These are phyloP conservation scores for Okapia johnstoni DNA, from an alignment of 2,113 vertebrate genomes.

Conservation along the genomic window DNA sequence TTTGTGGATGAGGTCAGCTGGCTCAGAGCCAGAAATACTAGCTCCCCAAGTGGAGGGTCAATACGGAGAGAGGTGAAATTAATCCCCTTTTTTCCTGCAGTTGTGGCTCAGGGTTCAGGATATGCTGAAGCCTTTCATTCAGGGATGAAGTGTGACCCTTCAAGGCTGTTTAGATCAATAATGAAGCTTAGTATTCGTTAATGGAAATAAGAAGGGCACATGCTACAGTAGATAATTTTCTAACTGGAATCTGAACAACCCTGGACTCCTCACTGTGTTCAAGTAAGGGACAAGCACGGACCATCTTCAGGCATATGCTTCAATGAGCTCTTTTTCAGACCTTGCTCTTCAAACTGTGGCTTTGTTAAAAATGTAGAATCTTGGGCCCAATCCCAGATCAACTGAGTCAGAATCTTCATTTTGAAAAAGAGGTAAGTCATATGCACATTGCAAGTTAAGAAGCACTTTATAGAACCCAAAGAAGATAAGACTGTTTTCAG, in stretches of 20 bases:
- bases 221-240: neutral
- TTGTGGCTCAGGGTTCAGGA: constrained; percentile 19
- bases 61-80: neutral
- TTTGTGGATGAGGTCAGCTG: constrained; percentile 53
- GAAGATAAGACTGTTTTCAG: neutral
- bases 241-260: neutral
- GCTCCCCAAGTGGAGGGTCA: constrained; percentile 21
- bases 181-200: neutral
- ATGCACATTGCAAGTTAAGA: neutral
- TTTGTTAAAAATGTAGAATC: neutral
- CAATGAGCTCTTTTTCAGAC: neutral
- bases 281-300: neutral
- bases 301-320: neutral
- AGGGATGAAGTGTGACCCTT: constrained; percentile 32
- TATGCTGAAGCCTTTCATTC: constrained; percentile 19
- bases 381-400: neutral
- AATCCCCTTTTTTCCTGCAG: constrained; percentile 10
- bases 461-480: neutral
- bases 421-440: constrained; percentile 8
- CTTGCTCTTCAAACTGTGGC: neutral
- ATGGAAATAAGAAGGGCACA: constrained; percentile 16
- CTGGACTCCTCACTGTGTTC: neutral
- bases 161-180: constrained; percentile 38
- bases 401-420: neutral
- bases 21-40: constrained; percentile 32